Conservation (phyloP, 1,140 invertebrate genomes). For the Bilobella aurantiaca region DNA sequence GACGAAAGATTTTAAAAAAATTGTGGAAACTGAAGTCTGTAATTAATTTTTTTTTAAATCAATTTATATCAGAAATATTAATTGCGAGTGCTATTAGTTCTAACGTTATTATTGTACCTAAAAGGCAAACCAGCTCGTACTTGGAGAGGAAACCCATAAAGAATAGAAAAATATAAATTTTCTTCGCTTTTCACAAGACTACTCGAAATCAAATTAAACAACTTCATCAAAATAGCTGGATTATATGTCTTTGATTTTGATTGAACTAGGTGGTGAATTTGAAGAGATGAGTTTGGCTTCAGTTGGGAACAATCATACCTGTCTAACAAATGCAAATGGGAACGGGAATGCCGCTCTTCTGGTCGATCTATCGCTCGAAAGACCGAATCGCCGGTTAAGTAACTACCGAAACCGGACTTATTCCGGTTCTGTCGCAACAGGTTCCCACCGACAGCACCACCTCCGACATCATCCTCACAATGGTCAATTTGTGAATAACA, state of each 20-base stretch:
- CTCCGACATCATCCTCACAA: not conserved
- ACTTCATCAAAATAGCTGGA: not conserved
- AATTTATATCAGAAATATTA: too few species aligned
- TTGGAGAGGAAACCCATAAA: not conserved
- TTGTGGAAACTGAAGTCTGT: too few species aligned
- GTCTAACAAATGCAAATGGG: slow-evolving; percentile 19
- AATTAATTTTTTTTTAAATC: too few species aligned
- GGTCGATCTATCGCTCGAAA: slow-evolving; percentile 24
- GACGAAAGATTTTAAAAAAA: too few species aligned
- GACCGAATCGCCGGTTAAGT: slow-evolving; percentile 12
- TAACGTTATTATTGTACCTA: not conserved
- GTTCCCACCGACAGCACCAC: not conserved
- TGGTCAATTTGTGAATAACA: not conserved
- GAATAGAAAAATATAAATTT: too few species aligned
- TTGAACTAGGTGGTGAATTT: slow-evolving; percentile 26
- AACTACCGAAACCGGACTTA: slow-evolving; percentile 26
- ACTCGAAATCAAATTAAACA: too few species aligned
- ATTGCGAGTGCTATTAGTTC: not conserved
- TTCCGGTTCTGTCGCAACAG: slow-evolving; percentile 12
- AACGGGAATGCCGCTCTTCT: slow-evolving; percentile 23
- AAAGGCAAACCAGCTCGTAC: not conserved
- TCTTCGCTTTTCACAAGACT: too few species aligned
- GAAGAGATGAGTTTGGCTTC: slow-evolving; percentile 33
- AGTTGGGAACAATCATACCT: slow-evolving; percentile 31
- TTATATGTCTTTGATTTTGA: not conserved